These are phyloP conservation scores for Barbus barbus DNA, from an alignment of 2,113 vertebrate species.

Conservation along the genomic window DNA sequence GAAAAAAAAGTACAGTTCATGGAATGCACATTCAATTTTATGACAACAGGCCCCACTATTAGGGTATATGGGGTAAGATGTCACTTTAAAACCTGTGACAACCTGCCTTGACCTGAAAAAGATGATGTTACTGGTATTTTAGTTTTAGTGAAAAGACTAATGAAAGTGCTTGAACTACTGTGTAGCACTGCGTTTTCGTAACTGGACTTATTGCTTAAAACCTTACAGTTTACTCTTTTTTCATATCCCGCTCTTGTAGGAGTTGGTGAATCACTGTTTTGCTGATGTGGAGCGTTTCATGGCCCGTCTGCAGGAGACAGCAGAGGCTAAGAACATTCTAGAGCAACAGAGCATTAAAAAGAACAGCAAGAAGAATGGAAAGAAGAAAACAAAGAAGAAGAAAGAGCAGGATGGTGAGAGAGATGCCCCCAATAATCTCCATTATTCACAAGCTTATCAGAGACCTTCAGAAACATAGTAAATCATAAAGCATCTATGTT, in stretches of 20 bases:
- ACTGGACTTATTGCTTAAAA: not conserved
- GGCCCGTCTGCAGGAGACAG: constrained; percentile 77
- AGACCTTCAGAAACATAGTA: not conserved
- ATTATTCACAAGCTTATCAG: not conserved
- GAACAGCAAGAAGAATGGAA: constrained; percentile 57
- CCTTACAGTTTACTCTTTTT: not conserved
- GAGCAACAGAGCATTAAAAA: constrained; percentile 72
- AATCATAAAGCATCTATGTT: constrained; percentile 21
- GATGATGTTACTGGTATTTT: not conserved
- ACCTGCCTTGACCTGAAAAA: not conserved
- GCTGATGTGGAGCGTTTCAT: constrained; percentile 85
- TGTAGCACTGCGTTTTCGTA: not conserved
- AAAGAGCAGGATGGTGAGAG: constrained; percentile 40
- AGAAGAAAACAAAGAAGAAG: constrained; percentile 55
- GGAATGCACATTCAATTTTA: not conserved
- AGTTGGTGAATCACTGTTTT: constrained; percentile 85
- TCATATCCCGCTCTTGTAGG: constrained; percentile 63
- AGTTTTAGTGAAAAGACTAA: not conserved
- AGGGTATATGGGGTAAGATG: too few relatives aligned
- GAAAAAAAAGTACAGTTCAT: not conserved
- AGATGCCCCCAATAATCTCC: not conserved
- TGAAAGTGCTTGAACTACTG: too few relatives aligned
- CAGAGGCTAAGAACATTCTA: constrained; percentile 78
- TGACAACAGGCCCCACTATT: too few relatives aligned
- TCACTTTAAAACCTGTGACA: too few relatives aligned